Evolutionary conservation across 2,888 invertebrate genomes (phyloP).

Genomic region (Empis livida): DNA sequence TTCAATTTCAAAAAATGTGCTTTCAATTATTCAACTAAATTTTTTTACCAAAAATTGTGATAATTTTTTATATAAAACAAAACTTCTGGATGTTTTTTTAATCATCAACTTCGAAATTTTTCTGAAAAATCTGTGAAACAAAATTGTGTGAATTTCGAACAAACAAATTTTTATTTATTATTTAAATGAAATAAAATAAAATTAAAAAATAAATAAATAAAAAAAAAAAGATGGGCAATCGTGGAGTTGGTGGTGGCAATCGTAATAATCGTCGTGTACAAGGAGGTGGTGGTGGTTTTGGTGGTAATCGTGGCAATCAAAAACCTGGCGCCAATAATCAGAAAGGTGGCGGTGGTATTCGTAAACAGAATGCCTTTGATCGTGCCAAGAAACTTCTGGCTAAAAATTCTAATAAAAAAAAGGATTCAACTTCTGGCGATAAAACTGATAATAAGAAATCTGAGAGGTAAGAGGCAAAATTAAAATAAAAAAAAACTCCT

Average conservation of each 20-base stretch:
- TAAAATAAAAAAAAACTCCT: conserved; percentile 14
- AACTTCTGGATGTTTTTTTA: too few relatives aligned
- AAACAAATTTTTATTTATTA: not conserved
- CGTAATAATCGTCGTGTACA: conserved; percentile 28
- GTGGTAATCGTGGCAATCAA: conserved; percentile 28
- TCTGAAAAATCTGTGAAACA: not conserved
- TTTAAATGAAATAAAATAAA: conserved; percentile 4
- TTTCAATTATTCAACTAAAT: too few relatives aligned
- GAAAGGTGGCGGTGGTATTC: conserved; percentile 36
- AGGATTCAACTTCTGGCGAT: conserved; percentile 37
- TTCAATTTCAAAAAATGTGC: too few relatives aligned
- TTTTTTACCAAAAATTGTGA: too few relatives aligned
- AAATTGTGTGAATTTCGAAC: conserved; percentile 1
- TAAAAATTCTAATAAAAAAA: conserved; percentile 39
- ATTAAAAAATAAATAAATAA: conserved; percentile 6
- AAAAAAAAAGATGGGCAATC: conserved; percentile 34
- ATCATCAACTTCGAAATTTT: too few relatives aligned
- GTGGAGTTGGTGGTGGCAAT: conserved; percentile 26
- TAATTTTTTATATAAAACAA: too few relatives aligned
- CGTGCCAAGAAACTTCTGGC: conserved; percentile 39
- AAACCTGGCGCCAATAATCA: conserved; percentile 24
- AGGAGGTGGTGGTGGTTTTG: conserved; percentile 36
- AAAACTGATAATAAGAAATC: conserved; percentile 29
- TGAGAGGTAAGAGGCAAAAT: conserved; percentile 34
- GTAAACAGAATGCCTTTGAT: conserved; percentile 39